phyloP scores from a whole-genome alignment of 2,113 vertebrate species.

The Sturnus vulgaris region DNA sequence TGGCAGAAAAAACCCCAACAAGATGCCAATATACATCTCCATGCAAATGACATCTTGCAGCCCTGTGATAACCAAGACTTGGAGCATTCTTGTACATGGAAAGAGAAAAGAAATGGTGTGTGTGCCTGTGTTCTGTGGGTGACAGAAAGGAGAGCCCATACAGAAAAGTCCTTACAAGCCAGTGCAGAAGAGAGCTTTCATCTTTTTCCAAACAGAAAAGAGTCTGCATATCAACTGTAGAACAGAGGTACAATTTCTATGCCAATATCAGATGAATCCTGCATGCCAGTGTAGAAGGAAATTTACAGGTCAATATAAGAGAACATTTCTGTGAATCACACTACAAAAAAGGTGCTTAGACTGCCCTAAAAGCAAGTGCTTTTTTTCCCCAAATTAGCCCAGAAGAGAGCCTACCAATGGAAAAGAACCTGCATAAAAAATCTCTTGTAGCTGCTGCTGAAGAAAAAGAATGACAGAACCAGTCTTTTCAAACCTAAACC shows the following conservation, averaged over 20 bases:
- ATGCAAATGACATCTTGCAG: conserved; percentile 43
- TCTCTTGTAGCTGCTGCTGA: background rate
- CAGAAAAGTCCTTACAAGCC: conserved; percentile 1
- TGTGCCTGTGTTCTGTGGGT: background rate
- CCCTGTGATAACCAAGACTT: conserved; percentile 42
- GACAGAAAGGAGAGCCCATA: background rate
- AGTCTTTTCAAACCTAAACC: conserved; percentile 40
- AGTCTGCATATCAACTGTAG: conserved; percentile 47
- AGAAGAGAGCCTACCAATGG: background rate
- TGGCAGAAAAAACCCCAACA: background rate
- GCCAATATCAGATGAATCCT: conserved; percentile 27
- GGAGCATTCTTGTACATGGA: conserved; percentile 10
- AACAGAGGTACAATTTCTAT: conserved; percentile 45
- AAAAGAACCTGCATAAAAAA: conserved; percentile 2
- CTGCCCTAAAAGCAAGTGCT: background rate
- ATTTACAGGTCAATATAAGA: conserved; percentile 32
- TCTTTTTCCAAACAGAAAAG: conserved; percentile 40
- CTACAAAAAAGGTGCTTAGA: background rate
- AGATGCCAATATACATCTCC: background rate
- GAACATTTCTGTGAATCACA: conserved; percentile 18
- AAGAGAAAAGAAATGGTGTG: background rate
- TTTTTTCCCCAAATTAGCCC: background rate
- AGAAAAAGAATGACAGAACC: conserved; percentile 42
- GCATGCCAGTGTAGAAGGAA: background rate
- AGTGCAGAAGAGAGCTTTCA: conserved; percentile 38